Conservation (phyloP, 2,888 invertebrate species). For the Galerucella nymphaeae region DNA sequence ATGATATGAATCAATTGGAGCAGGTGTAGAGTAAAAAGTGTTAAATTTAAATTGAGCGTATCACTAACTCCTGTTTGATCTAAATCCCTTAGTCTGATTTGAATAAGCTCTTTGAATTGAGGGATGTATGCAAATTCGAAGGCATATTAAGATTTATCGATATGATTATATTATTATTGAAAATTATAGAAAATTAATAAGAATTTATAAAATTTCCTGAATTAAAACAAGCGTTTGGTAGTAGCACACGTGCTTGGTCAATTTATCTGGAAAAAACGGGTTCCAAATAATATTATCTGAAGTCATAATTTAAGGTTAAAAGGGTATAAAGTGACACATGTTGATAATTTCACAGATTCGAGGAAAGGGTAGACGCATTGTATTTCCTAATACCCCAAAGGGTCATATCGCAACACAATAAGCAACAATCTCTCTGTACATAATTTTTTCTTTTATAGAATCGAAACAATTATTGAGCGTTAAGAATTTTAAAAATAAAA, state of each 20-base stretch:
- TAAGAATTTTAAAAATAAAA: slow-evolving; percentile 8
- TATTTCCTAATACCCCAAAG: slow-evolving; percentile 50
- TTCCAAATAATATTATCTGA: slow-evolving; percentile 46
- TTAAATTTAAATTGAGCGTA: slow-evolving; percentile 51
- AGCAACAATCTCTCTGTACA: slow-evolving; percentile 47
- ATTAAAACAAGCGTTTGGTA: too few relatives aligned
- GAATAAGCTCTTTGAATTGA: slow-evolving; percentile 39
- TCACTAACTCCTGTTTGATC: slow-evolving; percentile 46
- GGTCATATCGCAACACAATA: slow-evolving; percentile 46
- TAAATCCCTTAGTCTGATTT: slow-evolving; percentile 51
- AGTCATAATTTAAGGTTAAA: slow-evolving; percentile 53
- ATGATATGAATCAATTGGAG: slow-evolving; percentile 48
- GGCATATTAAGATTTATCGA: slow-evolving; percentile 2
- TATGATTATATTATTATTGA: slow-evolving; percentile 1
- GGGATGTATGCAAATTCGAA: slow-evolving; percentile 40
- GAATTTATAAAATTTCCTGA: too few relatives aligned
- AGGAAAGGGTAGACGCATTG: slow-evolving; percentile 55
- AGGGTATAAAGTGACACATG: slow-evolving; percentile 52
- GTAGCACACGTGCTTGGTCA: slow-evolving; percentile 45
- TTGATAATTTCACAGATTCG: slow-evolving; percentile 56
- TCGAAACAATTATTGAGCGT: slow-evolving; percentile 43
- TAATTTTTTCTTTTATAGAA: slow-evolving; percentile 50
- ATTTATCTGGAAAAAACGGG: slow-evolving; percentile 40
- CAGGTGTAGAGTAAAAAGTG: slow-evolving; percentile 50
- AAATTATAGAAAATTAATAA: background rate